Evolutionary conservation across 1,140 invertebrate species (phyloP), one percentile per base, ranked within the genome.

Genomic region (Monochamus saltuarius): DNA sequence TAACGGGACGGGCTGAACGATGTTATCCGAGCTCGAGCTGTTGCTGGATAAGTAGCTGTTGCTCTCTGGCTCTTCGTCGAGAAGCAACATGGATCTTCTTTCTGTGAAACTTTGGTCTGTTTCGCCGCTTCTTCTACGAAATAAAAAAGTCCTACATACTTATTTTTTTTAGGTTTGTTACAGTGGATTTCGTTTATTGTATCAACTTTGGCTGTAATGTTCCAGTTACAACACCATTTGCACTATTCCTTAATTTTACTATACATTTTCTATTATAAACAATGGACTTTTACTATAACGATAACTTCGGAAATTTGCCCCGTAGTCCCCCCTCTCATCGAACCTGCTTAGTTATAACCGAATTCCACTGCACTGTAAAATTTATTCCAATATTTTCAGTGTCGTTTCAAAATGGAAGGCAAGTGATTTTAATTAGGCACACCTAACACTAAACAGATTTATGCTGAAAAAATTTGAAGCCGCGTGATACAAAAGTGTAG

Each of bases 1-100:
- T 43, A 38, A 34, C 34, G 34, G 22, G 36, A n/a, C 42, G 35
- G 29, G 49, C 38, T 50, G 39, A 51, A 36, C 46, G 34, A 40
- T n/a, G 53, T 13, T 54, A 49, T 61, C 58, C 53, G 47, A 61
- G 56, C 50, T 64, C 56, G 58, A 56, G 61, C 51, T 59, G 65
- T 42, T 64, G 54, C 51, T 56, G 50, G 49, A 40, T 38, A 37
- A 42, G 37, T 42, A 50, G 54, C 13, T 34, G 54, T 14, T 47
- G 42, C 52, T 52, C 34, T 56, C 53, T 39, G 39, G 45, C 45
- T 9, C 71, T 82, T 75, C 81, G 83, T 81, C 82, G 84, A 77
- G 79, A 82, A 79, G 84, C 83, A 73, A 83, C 84, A 79, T 90
- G 88, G 76, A 89, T 82, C 80, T 90, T 91, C 83, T 87, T 84